phyloP scores from a whole-genome alignment of 1,140 invertebrate species.

The Drosophila sturtevanti region DNA sequence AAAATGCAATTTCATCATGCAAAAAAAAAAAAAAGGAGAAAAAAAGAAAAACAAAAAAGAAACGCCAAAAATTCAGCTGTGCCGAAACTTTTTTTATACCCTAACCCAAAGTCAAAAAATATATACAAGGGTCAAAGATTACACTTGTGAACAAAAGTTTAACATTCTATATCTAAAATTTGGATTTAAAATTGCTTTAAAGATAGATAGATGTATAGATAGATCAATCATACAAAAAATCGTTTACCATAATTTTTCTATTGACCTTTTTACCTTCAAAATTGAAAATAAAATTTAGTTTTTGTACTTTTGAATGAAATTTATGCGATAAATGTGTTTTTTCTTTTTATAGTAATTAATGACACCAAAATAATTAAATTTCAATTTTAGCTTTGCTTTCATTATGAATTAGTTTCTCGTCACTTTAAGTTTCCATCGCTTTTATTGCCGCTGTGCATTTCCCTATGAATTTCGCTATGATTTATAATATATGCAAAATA shows the following conservation, averaged over 20 bases:
- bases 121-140: no score
- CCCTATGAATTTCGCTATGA: constrained; percentile 20
- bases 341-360: no score
- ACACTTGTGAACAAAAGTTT: no score
- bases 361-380: neutral
- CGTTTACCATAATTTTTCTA: no score
- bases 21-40: neutral
- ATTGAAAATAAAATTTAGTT: no score
- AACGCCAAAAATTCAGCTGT: neutral
- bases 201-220: no score
- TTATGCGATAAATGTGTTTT: no score
- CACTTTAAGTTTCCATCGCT: constrained; percentile 17
- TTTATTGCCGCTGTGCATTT: constrained; percentile 34
- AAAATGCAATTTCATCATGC: constrained; percentile 8
- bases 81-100: neutral
- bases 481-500: constrained; percentile 62
- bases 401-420: neutral
- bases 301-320: no score
- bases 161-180: no score
- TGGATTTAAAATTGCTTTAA: no score
- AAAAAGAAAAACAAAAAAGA: neutral
- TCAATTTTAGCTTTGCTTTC: neutral
- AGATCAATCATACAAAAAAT: no score
- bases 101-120: neutral
- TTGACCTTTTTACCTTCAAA: no score